phyloP scores from a whole-genome alignment of 2,797 vertebrate species.

The Cryptoblepharus egeriae region DNA sequence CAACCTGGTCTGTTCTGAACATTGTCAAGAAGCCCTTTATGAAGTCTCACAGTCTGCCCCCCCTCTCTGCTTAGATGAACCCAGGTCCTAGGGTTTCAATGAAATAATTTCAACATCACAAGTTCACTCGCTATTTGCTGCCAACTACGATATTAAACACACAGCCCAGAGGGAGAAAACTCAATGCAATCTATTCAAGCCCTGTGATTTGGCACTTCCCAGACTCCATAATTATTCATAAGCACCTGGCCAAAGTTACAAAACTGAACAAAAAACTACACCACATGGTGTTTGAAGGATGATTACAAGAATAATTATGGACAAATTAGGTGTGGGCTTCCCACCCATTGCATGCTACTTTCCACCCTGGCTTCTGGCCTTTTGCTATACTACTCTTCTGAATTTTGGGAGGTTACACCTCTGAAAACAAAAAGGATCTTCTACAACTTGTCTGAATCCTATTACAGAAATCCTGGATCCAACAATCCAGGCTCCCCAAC shows the following conservation, averaged over 20 bases:
- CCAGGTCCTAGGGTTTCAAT: background rate
- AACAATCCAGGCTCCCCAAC: background rate
- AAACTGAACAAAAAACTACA: background rate
- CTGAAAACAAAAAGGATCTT: background rate
- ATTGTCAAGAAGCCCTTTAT: background rate
- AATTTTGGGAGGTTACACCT: background rate
- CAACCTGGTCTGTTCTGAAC: background rate
- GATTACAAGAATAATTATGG: background rate
- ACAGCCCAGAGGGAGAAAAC: background rate
- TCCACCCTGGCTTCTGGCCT: background rate
- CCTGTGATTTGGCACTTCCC: background rate
- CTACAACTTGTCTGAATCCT: background rate
- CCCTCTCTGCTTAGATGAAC: background rate
- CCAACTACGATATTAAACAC: background rate
- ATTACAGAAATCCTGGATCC: background rate
- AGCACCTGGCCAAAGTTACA: background rate
- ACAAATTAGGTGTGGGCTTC: background rate
- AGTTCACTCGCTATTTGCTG: background rate
- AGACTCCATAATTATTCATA: background rate
- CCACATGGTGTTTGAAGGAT: background rate
- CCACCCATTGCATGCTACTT: background rate
- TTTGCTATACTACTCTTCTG: background rate
- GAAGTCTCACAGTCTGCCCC: too few relatives aligned
- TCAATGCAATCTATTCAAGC: background rate
- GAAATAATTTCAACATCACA: background rate